Percentiles rank a stretch among this genome's conserved stretches.
phyloP scores from a whole-genome alignment of 2,113 vertebrate genomes.

The Rhabdornis inornatus region DNA sequence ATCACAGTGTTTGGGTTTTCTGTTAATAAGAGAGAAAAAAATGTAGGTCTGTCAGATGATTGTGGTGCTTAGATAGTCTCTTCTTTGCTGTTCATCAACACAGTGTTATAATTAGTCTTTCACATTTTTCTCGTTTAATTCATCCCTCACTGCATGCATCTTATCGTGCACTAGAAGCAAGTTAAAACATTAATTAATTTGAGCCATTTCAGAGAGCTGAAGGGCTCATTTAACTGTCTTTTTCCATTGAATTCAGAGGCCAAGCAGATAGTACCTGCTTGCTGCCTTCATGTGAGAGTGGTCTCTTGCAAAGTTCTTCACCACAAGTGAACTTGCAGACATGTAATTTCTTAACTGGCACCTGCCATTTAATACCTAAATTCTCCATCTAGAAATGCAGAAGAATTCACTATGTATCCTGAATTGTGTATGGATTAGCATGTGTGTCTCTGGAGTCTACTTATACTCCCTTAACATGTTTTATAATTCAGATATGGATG shows the following conservation, averaged over 20 bases:
- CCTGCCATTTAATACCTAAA: neutral
- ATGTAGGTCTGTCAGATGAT: neutral
- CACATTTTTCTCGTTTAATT: neutral
- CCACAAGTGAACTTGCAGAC: neutral
- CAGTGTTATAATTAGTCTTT: neutral
- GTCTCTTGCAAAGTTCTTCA: neutral
- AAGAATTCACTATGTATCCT: neutral
- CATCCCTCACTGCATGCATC: neutral
- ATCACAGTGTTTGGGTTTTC: conserved; percentile 8
- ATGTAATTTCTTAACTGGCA: neutral
- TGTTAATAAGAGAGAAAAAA: neutral
- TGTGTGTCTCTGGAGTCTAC: neutral
- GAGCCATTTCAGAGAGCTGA: neutral
- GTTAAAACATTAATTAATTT: conserved; percentile 41
- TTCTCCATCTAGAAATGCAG: neutral
- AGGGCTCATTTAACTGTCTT: neutral
- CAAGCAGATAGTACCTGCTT: neutral
- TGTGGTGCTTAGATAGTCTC: neutral
- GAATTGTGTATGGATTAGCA: neutral
- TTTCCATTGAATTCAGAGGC: neutral
- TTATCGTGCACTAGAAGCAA: neutral
- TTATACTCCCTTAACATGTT: neutral
- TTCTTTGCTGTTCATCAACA: neutral
- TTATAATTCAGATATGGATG: neutral
- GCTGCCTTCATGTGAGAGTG: neutral